Evolutionary conservation across 2,797 vertebrate species (phyloP).

Genomic region (Gymnoscopelus microlampas): DNA sequence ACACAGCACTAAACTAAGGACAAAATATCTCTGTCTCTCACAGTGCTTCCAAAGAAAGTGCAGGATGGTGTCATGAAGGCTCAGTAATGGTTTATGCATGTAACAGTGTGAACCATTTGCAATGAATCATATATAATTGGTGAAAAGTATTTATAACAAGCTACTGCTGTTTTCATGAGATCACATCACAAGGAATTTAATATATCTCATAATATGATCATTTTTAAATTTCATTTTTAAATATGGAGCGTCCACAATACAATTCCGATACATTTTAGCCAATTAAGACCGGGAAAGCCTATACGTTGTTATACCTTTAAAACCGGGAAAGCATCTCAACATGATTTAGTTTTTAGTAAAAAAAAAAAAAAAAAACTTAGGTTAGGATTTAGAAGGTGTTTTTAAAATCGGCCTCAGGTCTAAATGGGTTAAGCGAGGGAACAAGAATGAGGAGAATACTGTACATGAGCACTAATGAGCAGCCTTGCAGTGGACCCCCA

Average conservation of each 20-base stretch:
- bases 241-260: conserved; percentile 44
- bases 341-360: no score
- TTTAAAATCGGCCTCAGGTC: no score
- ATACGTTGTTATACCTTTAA: no score
- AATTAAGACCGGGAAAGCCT: no score
- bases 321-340: no score
- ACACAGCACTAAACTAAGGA: conserved; percentile 13
- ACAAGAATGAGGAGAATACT: conserved; percentile 34
- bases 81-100: conserved; percentile 44
- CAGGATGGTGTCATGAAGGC: conserved; percentile 36
- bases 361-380: no score
- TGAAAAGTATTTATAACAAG: conserved; percentile 37
- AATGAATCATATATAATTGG: conserved; percentile 30
- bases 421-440: conserved; percentile 5
- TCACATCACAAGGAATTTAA: conserved; percentile 31
- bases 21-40: conserved; percentile 25
- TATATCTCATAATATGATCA: conserved; percentile 2
- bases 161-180: conserved; percentile 5
- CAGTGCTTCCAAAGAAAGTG: conserved; percentile 28
- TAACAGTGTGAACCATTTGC: conserved; percentile 30
- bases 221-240: conserved; percentile 31
- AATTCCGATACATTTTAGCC: conserved; percentile 13
- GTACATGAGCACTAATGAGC: conserved; percentile 50
- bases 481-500: conserved; percentile 53
- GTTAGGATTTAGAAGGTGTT: no score